These are phyloP conservation scores for Nebria ingens DNA, from an alignment of 1,140 invertebrate species.

Conservation along the genomic window DNA sequence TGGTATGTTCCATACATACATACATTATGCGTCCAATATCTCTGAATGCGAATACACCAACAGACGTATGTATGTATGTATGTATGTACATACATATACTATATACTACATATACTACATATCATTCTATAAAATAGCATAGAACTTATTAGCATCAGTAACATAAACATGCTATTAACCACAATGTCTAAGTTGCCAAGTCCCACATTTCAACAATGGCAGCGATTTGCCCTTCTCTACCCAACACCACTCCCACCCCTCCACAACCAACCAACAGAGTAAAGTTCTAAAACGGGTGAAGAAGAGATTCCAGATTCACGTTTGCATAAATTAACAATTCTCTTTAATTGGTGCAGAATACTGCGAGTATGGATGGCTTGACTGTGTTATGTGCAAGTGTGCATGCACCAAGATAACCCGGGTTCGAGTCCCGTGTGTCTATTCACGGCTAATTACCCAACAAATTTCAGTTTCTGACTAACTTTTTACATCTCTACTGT, in stretches of 20 bases:
- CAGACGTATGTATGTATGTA: not conserved
- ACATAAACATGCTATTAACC: not conserved
- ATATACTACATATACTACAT: too few relatives aligned
- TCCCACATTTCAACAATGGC: too few relatives aligned
- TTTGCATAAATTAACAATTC: conserved; percentile 25
- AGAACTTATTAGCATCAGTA: too few relatives aligned
- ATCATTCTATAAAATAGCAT: too few relatives aligned
- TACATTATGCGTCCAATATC: too few relatives aligned
- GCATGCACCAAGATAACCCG: conserved; percentile 10
- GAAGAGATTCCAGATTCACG: conserved; percentile 11
- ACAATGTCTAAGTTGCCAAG: not conserved
- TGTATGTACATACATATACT: not conserved
- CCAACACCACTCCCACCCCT: too few relatives aligned
- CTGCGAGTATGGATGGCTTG: conserved; percentile 14
- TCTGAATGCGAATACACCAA: too few relatives aligned
- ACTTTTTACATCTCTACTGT: conserved; percentile 19
- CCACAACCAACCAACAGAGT: too few relatives aligned
- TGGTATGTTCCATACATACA: not conserved
- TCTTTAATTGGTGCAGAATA: conserved; percentile 20
- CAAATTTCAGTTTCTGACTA: conserved; percentile 19
- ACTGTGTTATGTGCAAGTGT: conserved; percentile 7
- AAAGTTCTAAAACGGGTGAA: too few relatives aligned
- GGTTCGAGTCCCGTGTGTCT: not conserved
- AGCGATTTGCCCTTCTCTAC: too few relatives aligned
- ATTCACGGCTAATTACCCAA: conserved; percentile 22